Base-by-base conservation (phyloP, 2,888 invertebrate genomes). In the Drosophila tanythrix region DNA sequence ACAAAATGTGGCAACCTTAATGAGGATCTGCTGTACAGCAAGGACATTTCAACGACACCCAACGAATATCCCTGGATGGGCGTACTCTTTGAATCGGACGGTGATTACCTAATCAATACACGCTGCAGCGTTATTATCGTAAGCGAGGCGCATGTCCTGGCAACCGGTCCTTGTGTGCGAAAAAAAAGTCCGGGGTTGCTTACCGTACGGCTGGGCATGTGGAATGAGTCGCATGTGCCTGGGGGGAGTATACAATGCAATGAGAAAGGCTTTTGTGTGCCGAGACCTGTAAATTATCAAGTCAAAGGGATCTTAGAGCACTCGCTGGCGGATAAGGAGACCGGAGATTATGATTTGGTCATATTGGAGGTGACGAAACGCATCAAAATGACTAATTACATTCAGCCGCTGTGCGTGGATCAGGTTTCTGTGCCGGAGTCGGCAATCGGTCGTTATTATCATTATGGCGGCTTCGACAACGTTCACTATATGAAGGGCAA, bases 51-150 rank as follows among this genome's bases (percentile, higher is more conserved):
- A 10, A 71, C 88, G 27, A 73, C 70, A 13, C 88, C 88, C 5
- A 50, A 79, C 5, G 88, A 86, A 55, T 76, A 76, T 50, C 67
- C 83, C 6, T 86, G 88, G 86, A 58, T 86, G 7, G 86, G 88
- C 1, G 2, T 84, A 10, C 71, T 85, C 18, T 38, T 59, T 29
- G 27, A 46, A 71, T 7, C 6, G 18, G 13, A 4, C 0, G 7
- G 13, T 38, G 3, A 13, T 46, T 1, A 2, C 4, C 60, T 57
- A 0, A 13, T 21, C 2, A 81, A 65, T 11, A 50, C 55, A 3
- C 7, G 1, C 0, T 87, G 87, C 73, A 76, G 48, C 21, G 81
- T 85, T 27, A 65, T 80, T n/a, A 81, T 85, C 7, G 66, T 85
- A 13, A 56, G 68, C 21, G 51, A 68, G 5, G 31, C 50, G 13